Evolutionary conservation across 2,113 vertebrate genomes (phyloP).

Genomic region (Lutjanus erythropterus): DNA sequence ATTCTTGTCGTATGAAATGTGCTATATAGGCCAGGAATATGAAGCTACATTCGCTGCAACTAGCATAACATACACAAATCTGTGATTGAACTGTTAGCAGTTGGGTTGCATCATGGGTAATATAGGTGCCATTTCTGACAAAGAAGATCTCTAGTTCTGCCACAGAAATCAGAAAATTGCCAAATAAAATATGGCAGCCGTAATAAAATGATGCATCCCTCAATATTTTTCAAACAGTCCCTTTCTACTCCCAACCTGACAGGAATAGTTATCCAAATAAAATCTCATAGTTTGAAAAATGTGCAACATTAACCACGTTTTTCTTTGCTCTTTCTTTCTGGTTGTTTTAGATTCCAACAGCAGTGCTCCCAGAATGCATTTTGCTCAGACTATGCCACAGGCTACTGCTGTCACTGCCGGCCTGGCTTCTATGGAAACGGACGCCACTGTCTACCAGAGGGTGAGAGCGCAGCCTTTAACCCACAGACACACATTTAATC

Average conservation of each 20-base stretch:
- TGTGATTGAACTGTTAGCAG: background rate
- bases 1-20: too few species aligned
- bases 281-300: background rate
- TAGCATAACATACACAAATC: background rate
- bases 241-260: too few species aligned
- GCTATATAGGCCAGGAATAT: background rate
- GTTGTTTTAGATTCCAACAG: conserved; percentile 78
- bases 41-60: background rate
- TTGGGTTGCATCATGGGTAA: background rate
- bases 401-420: conserved; percentile 93
- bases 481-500: background rate
- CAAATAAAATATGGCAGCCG: too few species aligned
- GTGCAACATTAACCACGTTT: background rate
- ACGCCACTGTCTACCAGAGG: conserved; percentile 91
- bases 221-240: too few species aligned
- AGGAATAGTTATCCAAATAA: background rate
- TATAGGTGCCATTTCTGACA: background rate
- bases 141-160: too few species aligned
- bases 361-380: conserved; percentile 91
- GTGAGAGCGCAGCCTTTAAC: conserved; percentile 70
- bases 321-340: background rate
- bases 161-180: too few species aligned
- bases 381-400: conserved; percentile 90
- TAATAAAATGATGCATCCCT: too few species aligned
- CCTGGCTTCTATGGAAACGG: conserved; percentile 92